Evolutionary conservation across 2,113 vertebrate genomes (phyloP), one percentile per base, ranked within the genome.

Genomic region (Numida meleagris): DNA sequence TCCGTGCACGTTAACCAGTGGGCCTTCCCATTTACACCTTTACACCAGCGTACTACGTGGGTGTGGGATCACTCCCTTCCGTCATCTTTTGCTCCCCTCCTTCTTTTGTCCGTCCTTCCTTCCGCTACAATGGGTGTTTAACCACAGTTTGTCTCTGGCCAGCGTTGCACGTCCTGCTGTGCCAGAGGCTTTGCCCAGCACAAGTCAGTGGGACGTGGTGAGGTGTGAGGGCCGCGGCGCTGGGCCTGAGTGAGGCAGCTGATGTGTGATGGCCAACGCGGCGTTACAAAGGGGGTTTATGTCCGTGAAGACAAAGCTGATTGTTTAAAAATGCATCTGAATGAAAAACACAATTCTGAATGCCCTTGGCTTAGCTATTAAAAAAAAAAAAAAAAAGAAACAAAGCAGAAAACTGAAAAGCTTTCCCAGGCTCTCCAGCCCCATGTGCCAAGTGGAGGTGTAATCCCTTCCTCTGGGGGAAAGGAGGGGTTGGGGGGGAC

Each of bases 271-370:
- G 84, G 62, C 87, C 43, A 6, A 38, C 59, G 82, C 66, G 79
- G 43, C 17, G 5, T 51, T 67, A 92, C 75, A 93, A 96, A 96
- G 74, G 71, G 23, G 53, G 82, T 87, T 89, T 89, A 73, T 96
- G 58, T 79, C 59, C 4, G 1, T 17, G 58, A 66, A 76, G 85
- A 96, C 92, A 96, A 95, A 96, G 93, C 67, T 84, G 87, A 82
- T 95, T 94, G 92, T 96, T 94, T 73, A 34, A 93, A 95, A 89
- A 73, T n/a, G 78, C 71, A 85, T 58, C 74, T 96, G 93, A 93
- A 91, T 96, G 85, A 93, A 91, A 94, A 96, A 73, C 78, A 82
- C 0, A 8, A 59, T 92, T 91, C 91, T 87, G 67, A 91, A 89
- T 84, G 87, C 66, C 38, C n/a, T 81, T 36, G 83, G 50, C 77